Base-by-base conservation (phyloP, 2,797 vertebrate genomes). In the Miichthys miiuy region DNA sequence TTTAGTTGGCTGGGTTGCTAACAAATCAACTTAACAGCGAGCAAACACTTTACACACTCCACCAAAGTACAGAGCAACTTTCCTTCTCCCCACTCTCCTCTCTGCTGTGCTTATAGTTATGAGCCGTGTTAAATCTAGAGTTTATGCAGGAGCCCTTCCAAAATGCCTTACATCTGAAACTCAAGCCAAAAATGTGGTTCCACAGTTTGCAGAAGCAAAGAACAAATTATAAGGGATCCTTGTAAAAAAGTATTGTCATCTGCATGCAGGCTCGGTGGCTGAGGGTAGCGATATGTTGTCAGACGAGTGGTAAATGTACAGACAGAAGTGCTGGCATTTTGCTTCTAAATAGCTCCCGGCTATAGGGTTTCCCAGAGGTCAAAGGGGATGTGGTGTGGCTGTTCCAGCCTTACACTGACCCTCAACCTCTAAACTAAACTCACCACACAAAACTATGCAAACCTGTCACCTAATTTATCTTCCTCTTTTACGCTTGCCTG, bases 401-500 rank as follows among this genome's bases (percentile, higher is more conserved):
- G 69, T 77, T 74, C 56, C 68, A 81, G 82, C 72, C 80, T 84
- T 78, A 88, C 46, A 30, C 67, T 79, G 70, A 91, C 87, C 88
- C 84, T 69, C 82, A 52, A 87, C 87, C 89, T 81, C 88, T 83
- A 92, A 93, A 88, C 91, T 89, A 91, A 91, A 93, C 88, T 88
- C 87, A 91, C 83, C 84, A 85, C 78, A 50, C 81, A 38, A 20
- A 91, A 80, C 68, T 88, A 92, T 90, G 89, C 86, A 84, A 91
- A 89, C 88, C 87, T 91, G 91, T 90, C 87, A 89, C 64, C 62
- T 83, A 66, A 87, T 83, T 84, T 91, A 94, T 96, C 95, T 95
- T 96, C 94, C 93, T 89, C 92, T 91, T 20, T 71, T 44, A 41
- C 1, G 3, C 71, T 75, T 52, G 46, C 34, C 44, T 41, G 50